Evolutionary conservation across 1,140 invertebrate species (phyloP).

Genomic region (Euborellia annulipes): DNA sequence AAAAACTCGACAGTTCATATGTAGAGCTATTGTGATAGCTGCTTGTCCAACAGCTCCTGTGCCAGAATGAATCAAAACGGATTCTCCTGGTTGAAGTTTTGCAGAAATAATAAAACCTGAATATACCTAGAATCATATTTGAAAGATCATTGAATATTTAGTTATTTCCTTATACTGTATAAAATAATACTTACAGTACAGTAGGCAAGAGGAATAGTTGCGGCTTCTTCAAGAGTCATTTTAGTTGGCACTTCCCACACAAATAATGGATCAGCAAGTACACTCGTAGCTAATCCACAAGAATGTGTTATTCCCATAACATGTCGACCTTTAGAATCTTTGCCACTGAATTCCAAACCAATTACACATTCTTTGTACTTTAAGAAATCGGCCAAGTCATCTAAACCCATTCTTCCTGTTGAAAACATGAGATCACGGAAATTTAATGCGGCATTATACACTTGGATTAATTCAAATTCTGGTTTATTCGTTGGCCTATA

Average conservation of each 20-base stretch:
- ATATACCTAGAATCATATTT: too few species aligned
- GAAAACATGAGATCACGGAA: conserved; percentile 97
- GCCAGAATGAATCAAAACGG: conserved; percentile 72
- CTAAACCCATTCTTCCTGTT: conserved; percentile 85
- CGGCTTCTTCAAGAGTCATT: conserved; percentile 82
- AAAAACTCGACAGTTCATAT: conserved; percentile 49
- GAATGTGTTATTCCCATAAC: conserved; percentile 90
- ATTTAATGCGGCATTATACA: conserved; percentile 88
- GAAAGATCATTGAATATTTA: too few species aligned
- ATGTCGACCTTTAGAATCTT: conserved; percentile 50
- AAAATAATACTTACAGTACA: conserved; percentile 56
- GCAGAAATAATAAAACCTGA: too few species aligned
- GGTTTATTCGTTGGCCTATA: conserved; percentile 26
- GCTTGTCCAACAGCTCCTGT: conserved; percentile 75
- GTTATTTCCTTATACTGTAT: too few species aligned
- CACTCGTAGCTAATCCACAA: conserved; percentile 74
- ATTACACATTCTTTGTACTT: conserved; percentile 75
- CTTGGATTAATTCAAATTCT: conserved; percentile 54
- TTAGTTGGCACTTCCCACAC: conserved; percentile 78
- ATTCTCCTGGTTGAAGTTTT: conserved; percentile 45
- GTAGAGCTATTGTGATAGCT: conserved; percentile 60
- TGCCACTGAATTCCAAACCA: conserved; percentile 85
- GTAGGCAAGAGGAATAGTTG: conserved; percentile 90
- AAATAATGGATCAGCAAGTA: conserved; percentile 67
- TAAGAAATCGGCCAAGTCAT: conserved; percentile 77